phyloP scores from a whole-genome alignment of 1,140 invertebrate genomes.

The Tetragonula clypearis region DNA sequence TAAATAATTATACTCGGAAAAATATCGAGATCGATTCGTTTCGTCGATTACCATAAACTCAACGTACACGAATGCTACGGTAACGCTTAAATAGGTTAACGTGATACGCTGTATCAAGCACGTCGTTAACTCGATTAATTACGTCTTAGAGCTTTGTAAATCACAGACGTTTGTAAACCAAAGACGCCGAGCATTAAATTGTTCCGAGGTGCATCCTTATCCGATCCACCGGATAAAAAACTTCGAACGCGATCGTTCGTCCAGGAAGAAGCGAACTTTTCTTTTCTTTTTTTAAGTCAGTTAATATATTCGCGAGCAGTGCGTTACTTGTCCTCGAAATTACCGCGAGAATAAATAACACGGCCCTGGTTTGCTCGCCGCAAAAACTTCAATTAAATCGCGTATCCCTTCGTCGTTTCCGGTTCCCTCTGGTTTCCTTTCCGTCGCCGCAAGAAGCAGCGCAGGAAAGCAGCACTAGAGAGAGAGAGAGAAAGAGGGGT shows the following conservation, averaged over 20 bases:
- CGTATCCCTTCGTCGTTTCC: conserved; percentile 15
- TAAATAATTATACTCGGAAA: background rate
- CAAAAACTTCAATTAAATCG: conserved; percentile 67
- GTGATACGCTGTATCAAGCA: background rate
- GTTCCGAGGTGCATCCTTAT: conserved; percentile 33
- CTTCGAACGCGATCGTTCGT: conserved; percentile 11
- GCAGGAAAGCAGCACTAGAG: background rate
- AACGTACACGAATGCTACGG: background rate
- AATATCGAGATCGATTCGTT: background rate
- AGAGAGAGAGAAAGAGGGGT: no score
- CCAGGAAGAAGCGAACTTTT: conserved; percentile 34
- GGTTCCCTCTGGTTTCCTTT: conserved; percentile 21
- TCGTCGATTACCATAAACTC: background rate
- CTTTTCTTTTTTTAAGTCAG: conserved; percentile 42
- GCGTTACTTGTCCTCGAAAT: conserved; percentile 68
- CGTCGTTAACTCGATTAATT: conserved; percentile 31
- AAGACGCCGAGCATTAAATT: conserved; percentile 11
- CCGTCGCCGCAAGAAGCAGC: background rate
- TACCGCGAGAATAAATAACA: conserved; percentile 67
- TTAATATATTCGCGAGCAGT: conserved; percentile 64
- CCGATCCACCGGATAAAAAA: background rate
- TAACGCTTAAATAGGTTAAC: background rate
- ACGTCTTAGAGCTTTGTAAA: background rate
- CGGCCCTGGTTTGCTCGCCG: background rate
- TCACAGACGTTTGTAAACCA: background rate